Conservation (phyloP, 2,797 vertebrate genomes). For the Propithecus perrieri region DNA sequence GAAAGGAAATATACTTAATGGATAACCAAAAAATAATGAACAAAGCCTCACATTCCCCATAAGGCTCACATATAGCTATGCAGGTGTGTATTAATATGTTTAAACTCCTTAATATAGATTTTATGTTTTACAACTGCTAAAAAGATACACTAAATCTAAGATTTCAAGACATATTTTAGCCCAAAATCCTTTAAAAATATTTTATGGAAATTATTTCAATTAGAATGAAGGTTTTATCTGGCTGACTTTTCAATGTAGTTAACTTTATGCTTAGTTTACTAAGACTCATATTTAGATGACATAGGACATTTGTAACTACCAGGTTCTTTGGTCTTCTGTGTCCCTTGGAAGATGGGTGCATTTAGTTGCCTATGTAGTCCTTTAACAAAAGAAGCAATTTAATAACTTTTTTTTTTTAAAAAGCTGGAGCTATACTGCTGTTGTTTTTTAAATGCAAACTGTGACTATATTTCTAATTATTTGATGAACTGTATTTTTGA, state of each 20-base stretch:
- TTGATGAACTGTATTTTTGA: not conserved
- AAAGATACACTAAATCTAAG: not conserved
- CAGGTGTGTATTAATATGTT: not conserved
- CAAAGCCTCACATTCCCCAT: not conserved
- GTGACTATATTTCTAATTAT: not conserved
- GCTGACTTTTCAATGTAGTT: not conserved
- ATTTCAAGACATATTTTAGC: constrained; percentile 6
- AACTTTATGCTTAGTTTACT: not conserved
- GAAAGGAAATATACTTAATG: not conserved
- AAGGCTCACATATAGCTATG: not conserved
- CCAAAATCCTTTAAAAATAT: not conserved
- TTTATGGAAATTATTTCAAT: constrained; percentile 29
- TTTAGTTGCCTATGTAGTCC: not conserved
- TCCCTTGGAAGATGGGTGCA: not conserved
- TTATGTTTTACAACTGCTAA: not conserved
- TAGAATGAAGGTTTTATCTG: not conserved
- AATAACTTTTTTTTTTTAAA: not conserved
- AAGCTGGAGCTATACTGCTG: not conserved
- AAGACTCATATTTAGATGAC: not conserved
- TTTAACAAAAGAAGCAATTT: constrained; percentile 25
- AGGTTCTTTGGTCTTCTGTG: not conserved
- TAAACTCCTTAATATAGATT: not conserved
- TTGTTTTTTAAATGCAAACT: not conserved
- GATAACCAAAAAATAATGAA: not conserved
- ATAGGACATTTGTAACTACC: not conserved